Conservation (phyloP, 2,888 invertebrate species). For the Herminia tarsipennalis region DNA sequence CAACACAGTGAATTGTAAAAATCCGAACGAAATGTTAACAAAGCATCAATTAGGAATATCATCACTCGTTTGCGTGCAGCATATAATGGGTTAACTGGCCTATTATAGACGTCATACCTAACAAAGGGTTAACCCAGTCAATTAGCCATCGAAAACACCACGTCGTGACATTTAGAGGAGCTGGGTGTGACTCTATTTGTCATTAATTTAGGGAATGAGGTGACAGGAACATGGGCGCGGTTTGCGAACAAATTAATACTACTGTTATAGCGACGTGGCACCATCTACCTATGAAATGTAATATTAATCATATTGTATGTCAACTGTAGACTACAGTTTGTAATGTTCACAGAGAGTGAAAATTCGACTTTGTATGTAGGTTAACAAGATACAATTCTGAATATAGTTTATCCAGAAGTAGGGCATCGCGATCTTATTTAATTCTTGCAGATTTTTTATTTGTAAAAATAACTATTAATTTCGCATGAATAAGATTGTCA, state of each 20-base stretch:
- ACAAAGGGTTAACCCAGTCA: constrained; percentile 78
- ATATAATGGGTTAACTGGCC: constrained; percentile 67
- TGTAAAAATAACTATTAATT: too few relatives aligned
- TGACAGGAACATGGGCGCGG: constrained; percentile 79
- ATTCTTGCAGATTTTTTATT: too few relatives aligned
- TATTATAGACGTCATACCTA: constrained; percentile 53
- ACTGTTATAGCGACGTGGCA: constrained; percentile 34
- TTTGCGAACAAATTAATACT: constrained; percentile 75
- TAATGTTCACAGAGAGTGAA: too few relatives aligned
- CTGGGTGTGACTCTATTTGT: constrained; percentile 76
- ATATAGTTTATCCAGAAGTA: too few relatives aligned
- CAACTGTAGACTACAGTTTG: neutral
- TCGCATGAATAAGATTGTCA: too few relatives aligned
- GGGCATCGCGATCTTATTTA: too few relatives aligned
- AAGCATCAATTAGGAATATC: constrained; percentile 37
- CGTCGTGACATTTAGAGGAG: constrained; percentile 71
- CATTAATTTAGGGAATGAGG: constrained; percentile 83
- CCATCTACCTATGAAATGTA: constrained; percentile 4
- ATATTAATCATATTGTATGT: neutral
- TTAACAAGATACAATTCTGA: too few relatives aligned
- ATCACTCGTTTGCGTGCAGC: constrained; percentile 49
- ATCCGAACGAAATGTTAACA: constrained; percentile 18
- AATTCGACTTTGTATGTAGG: too few relatives aligned
- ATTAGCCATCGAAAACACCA: constrained; percentile 79
- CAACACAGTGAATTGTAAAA: neutral